Evolutionary conservation across 35 echinoderm and acorn worm species (phyloP).

Genomic region (Apostichopus parvimensis): DNA sequence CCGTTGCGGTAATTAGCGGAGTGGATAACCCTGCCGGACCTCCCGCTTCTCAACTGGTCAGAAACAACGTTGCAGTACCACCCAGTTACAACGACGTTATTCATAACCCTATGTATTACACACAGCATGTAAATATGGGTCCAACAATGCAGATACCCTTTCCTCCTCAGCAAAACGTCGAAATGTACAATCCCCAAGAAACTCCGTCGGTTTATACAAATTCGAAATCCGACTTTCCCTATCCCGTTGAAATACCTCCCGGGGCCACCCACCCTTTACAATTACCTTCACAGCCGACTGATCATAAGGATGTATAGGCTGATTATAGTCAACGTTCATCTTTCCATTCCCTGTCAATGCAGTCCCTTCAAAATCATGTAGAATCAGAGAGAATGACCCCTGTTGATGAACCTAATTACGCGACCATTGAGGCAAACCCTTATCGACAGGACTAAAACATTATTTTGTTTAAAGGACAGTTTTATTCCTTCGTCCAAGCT

Average conservation of each 20-base stretch:
- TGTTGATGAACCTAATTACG: not conserved
- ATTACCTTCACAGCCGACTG: not conserved
- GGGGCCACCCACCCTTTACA: not conserved
- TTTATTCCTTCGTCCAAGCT: too few relatives aligned
- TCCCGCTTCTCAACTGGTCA: not conserved
- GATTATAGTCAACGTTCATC: not conserved
- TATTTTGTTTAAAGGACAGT: not conserved
- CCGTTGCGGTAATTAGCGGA: not conserved
- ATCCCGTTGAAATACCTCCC: not conserved
- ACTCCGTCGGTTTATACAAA: not conserved
- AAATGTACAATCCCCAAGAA: not conserved
- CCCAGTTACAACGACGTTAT: not conserved
- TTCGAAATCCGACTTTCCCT: not conserved
- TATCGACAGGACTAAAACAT: not conserved
- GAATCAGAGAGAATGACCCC: not conserved
- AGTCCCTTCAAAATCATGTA: not conserved
- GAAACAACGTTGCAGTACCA: not conserved
- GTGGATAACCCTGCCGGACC: not conserved
- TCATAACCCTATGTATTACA: not conserved
- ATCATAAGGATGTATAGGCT: not conserved
- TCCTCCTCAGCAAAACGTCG: not conserved
- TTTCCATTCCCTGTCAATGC: not conserved
- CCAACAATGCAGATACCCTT: too few relatives aligned
- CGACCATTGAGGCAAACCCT: not conserved
- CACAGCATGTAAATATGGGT: not conserved